Conservation (phyloP, 1,140 invertebrate genomes). For the Ruditapes philippinarum region DNA sequence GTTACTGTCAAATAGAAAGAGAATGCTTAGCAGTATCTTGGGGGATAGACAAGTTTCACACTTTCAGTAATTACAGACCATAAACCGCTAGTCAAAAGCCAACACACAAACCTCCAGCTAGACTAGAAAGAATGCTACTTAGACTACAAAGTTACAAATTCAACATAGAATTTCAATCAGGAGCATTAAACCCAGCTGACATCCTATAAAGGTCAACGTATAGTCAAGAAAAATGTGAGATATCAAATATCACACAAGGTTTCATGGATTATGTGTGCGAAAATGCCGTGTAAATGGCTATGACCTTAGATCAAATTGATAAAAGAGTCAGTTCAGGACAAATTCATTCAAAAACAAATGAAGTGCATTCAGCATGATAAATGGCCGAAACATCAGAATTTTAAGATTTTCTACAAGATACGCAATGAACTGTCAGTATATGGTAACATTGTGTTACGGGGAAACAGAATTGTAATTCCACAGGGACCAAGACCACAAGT, state of each 20-base stretch:
- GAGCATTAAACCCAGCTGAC: background rate
- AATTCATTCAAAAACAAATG: background rate
- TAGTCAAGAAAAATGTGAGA: background rate
- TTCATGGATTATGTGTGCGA: background rate
- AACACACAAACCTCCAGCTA: background rate
- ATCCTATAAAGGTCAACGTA: background rate
- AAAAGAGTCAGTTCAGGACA: slow-evolving; percentile 19
- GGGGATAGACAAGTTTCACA: slow-evolving; percentile 87
- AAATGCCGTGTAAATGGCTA: background rate
- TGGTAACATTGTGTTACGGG: background rate
- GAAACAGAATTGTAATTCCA: background rate
- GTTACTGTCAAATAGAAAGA: slow-evolving; percentile 76
- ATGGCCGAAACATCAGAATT: background rate
- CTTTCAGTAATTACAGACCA: slow-evolving; percentile 81
- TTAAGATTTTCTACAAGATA: background rate
- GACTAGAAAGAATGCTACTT: too few relatives aligned
- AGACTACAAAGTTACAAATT: too few relatives aligned
- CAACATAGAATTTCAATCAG: background rate
- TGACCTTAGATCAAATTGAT: background rate
- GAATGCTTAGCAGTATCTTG: slow-evolving; percentile 65
- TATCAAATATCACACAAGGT: background rate
- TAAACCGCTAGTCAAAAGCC: slow-evolving; percentile 42
- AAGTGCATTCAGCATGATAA: background rate
- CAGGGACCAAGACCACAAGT: background rate
- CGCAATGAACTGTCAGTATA: background rate